These are phyloP conservation scores for Galaxea fascicularis DNA, from an alignment of 92 coral and sea anemone genomes.

Conservation along the genomic window DNA sequence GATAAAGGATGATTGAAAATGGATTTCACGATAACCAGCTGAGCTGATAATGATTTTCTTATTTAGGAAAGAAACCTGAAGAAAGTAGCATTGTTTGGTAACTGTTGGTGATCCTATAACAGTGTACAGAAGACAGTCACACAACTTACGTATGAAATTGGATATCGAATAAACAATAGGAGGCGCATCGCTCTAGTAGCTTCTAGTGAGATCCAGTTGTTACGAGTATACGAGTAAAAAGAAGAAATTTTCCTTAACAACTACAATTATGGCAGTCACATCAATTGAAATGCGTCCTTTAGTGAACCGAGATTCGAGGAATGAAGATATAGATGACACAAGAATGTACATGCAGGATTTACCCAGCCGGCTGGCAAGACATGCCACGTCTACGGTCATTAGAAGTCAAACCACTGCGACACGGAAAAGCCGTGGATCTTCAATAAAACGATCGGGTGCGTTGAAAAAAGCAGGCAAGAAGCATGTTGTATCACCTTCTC, in stretches of 20 bases:
- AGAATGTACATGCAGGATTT: slow-evolving; percentile 51
- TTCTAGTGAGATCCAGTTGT: background rate
- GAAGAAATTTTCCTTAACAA: too few species aligned
- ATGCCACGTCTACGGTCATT: slow-evolving; percentile 43
- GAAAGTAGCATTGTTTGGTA: too few species aligned
- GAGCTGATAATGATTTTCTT: too few species aligned
- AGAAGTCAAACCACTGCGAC: slow-evolving; percentile 26
- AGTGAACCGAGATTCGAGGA: background rate
- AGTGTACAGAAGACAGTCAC: background rate
- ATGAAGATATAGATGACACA: background rate
- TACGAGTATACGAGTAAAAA: background rate
- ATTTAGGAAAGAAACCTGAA: too few species aligned
- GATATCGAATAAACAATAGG: too few species aligned
- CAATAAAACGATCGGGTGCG: slow-evolving; percentile 37
- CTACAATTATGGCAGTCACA: slow-evolving; percentile 15
- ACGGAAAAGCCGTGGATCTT: slow-evolving; percentile 34
- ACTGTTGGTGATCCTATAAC: too few species aligned
- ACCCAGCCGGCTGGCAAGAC: slow-evolving; percentile 85
- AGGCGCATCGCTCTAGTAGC: background rate
- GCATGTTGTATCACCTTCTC: background rate
- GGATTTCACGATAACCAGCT: too few species aligned
- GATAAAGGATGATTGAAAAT: too few species aligned
- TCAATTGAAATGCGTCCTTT: slow-evolving; percentile 37
- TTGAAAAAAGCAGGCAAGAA: slow-evolving; percentile 10
- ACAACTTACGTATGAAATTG: too few species aligned